Percentiles rank a stretch among this genome's conserved stretches.
phyloP scores from a whole-genome alignment of 2,888 invertebrate species.

The Hyposoter dolosus region DNA sequence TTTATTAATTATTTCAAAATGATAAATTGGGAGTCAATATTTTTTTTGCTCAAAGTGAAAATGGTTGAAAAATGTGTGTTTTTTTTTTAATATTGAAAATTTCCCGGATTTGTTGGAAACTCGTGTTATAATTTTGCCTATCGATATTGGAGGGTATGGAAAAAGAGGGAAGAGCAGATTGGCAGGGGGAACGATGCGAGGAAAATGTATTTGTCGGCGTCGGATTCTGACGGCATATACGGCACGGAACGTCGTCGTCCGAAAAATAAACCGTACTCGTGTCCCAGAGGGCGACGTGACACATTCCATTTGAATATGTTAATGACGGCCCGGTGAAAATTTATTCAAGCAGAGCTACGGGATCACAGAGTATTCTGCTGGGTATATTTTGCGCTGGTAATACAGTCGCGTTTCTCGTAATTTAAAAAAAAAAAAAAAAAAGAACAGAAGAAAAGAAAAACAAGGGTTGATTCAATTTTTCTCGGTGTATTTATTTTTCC shows the following conservation, averaged over 20 bases:
- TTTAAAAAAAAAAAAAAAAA: background rate
- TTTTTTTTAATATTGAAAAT: background rate
- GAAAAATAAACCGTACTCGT: conserved; percentile 54
- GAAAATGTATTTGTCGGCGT: conserved; percentile 58
- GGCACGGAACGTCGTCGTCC: conserved; percentile 25
- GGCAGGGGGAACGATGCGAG: conserved; percentile 16
- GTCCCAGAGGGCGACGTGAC: conserved; percentile 68
- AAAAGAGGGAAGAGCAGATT: background rate
- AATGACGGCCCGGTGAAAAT: conserved; percentile 68
- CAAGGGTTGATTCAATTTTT: background rate
- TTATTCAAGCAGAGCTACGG: conserved; percentile 59
- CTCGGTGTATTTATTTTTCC: background rate
- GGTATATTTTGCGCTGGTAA: conserved; percentile 10
- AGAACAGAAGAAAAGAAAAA: background rate
- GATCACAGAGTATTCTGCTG: conserved; percentile 34
- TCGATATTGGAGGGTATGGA: conserved; percentile 1
- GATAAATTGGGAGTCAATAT: too few species aligned
- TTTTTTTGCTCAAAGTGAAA: background rate
- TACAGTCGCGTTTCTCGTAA: conserved; percentile 31
- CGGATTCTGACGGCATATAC: conserved; percentile 44
- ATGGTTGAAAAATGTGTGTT: background rate
- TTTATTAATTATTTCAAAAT: too few species aligned
- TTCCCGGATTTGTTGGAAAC: background rate
- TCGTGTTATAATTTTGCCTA: conserved; percentile 4
- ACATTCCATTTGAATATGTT: conserved; percentile 74